phyloP scores from a whole-genome alignment of 2,888 invertebrate species.

The Coecobrya sp. region DNA sequence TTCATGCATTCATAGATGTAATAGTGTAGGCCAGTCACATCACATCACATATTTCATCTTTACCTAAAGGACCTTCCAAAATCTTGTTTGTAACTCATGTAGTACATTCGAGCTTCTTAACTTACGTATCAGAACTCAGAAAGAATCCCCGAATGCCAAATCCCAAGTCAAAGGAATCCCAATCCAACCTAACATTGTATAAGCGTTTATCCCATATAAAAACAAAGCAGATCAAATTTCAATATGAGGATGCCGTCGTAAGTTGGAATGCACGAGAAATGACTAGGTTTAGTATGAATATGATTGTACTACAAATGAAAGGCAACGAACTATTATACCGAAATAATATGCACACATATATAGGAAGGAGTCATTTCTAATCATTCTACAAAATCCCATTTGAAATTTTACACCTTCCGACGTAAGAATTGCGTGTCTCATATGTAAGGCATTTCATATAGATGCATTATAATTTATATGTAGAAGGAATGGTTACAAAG shows the following conservation, averaged over 20 bases:
- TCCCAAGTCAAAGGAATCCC: not conserved
- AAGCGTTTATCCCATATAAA: not conserved
- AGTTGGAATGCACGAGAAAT: too few species aligned
- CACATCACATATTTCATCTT: conserved; percentile 67
- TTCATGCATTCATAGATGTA: conserved; percentile 30
- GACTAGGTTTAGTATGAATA: too few species aligned
- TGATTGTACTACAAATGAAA: too few species aligned
- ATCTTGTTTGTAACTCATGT: not conserved
- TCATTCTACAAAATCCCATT: too few species aligned
- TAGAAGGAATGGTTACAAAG: too few species aligned
- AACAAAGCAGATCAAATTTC: not conserved
- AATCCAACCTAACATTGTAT: not conserved
- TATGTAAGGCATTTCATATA: not conserved
- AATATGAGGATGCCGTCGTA: not conserved
- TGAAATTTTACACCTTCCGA: too few species aligned
- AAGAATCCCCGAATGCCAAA: not conserved
- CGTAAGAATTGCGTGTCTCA: too few species aligned
- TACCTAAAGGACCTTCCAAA: not conserved
- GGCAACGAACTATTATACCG: too few species aligned
- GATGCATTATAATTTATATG: too few species aligned
- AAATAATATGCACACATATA: too few species aligned
- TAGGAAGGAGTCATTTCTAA: too few species aligned
- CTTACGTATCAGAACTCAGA: not conserved
- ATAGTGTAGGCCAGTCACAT: conserved; percentile 48
- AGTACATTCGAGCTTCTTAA: not conserved